Base-by-base conservation (phyloP, 2,797 vertebrate genomes). In the Garrulus glandarius region DNA sequence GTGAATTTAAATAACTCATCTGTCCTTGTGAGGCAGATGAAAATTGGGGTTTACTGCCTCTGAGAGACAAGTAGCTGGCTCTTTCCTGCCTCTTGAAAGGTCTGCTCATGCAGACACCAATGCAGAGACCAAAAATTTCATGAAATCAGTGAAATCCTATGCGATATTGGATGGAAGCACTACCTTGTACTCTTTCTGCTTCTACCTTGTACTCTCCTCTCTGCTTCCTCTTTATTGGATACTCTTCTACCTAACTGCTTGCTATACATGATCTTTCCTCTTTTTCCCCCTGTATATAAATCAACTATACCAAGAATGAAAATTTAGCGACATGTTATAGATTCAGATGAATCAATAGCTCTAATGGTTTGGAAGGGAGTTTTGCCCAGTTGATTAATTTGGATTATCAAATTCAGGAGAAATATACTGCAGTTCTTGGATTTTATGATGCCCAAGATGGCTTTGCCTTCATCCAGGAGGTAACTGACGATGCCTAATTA, bases 401-500 rank as follows among this genome's bases (percentile, higher is more conserved):
- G 55, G 47, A 76, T 94, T 90, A 90, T 92, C 77, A 93, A 87
- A 92, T 93, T 96, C 63, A 59, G 52, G n/a, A 87, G 76, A 59
- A 37, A 86, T 74, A 84, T 43, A 84, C 56, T 53, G 24, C 56
- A 89, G 80, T 57, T 92, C 59, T 68, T 87, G 56, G 83, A 86
- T 95, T 95, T 95, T 95, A 93, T 70, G 74, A 92, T 49, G 85
- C 77, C 56, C 67, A 93, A 23, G 56, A 82, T 87, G 74, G 74
- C n/a, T 90, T 78, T 93, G 59, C 63, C 50, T 94, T 93, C 56
- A 93, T 94, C 47, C 49, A 88, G 39, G 41, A 94, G 80, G 83
- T 90, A 96, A 97, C 67, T 84, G 67, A 86, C 3, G 4, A 85
- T 86, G 47, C 52, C 67, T 94, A 96, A 95, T 94, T 94, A 92